A percentile compares a stretch with the other conserved stretches of the same genome.
Conservation (phyloP, 2,797 vertebrate genomes). For the Propithecus deckenii region DNA sequence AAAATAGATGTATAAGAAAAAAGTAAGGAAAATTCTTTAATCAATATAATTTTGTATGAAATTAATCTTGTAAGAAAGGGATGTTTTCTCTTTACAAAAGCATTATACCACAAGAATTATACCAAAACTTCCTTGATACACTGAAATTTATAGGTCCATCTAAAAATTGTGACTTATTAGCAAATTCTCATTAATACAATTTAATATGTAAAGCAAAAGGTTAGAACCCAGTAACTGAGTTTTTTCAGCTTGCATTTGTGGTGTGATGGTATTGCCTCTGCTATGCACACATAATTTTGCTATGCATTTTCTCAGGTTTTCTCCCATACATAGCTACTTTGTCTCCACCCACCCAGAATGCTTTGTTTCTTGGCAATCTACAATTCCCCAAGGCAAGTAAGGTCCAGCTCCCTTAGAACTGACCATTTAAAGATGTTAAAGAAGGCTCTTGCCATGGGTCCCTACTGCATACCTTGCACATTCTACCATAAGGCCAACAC, state of each 20-base stretch:
- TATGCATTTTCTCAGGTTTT: background rate
- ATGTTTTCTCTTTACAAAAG: slow-evolving; percentile 9
- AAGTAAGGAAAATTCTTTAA: background rate
- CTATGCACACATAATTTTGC: background rate
- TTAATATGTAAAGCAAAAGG: background rate
- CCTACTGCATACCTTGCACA: background rate
- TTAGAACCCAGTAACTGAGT: background rate
- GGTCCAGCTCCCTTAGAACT: background rate
- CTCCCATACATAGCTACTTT: background rate
- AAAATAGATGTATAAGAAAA: background rate
- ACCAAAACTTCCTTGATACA: background rate
- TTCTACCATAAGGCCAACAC: background rate
- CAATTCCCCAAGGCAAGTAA: background rate
- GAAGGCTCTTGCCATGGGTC: background rate
- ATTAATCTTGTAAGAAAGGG: background rate
- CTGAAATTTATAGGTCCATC: background rate
- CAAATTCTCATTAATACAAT: background rate
- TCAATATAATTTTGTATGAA: background rate
- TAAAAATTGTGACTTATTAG: background rate
- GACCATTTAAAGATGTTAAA: background rate
- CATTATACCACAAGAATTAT: background rate
- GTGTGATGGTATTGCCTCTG: background rate
- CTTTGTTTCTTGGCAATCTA: background rate
- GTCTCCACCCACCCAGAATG: background rate
- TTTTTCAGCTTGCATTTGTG: background rate